phyloP scores from a whole-genome alignment of 2,113 vertebrate genomes.

The Datnioides undecimradiatus region DNA sequence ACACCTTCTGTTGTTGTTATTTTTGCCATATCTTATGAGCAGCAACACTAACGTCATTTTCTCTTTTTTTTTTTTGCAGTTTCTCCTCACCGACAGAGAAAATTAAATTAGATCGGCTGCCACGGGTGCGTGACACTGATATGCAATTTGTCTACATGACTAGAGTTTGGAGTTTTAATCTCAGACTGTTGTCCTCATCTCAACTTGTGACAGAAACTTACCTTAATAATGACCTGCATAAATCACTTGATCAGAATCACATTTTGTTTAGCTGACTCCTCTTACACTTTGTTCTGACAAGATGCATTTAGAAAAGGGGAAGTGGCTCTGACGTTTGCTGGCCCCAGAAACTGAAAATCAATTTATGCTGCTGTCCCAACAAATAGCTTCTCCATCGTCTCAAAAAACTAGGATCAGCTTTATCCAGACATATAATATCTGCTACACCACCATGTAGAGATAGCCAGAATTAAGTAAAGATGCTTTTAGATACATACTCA shows the following conservation, averaged over 20 bases:
- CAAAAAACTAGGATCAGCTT: background rate
- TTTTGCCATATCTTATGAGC: background rate
- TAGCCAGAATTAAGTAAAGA: background rate
- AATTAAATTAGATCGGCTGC: conserved; percentile 41
- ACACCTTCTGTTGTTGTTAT: background rate
- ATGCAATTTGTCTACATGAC: conserved; percentile 39
- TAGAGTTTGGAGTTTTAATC: conserved; percentile 38
- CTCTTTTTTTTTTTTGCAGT: conserved; percentile 7
- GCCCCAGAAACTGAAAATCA: conserved; percentile 53
- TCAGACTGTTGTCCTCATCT: conserved; percentile 39
- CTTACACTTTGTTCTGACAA: conserved; percentile 19
- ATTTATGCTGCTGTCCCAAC: conserved; percentile 42
- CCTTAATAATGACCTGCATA: conserved; percentile 43
- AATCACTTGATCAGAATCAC: conserved; percentile 43
- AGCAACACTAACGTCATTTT: background rate
- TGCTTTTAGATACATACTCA: background rate
- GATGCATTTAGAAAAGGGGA: conserved; percentile 42
- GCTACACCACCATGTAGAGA: background rate
- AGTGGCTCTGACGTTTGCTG: conserved; percentile 51
- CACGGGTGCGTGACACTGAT: conserved; percentile 36
- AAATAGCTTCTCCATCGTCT: conserved; percentile 32
- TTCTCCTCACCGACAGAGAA: conserved; percentile 16
- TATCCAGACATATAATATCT: background rate
- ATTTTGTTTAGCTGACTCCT: conserved; percentile 27
- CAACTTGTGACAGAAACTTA: conserved; percentile 4